Conservation (phyloP, 1,140 invertebrate species). For the Neotoxoptera formosana region DNA sequence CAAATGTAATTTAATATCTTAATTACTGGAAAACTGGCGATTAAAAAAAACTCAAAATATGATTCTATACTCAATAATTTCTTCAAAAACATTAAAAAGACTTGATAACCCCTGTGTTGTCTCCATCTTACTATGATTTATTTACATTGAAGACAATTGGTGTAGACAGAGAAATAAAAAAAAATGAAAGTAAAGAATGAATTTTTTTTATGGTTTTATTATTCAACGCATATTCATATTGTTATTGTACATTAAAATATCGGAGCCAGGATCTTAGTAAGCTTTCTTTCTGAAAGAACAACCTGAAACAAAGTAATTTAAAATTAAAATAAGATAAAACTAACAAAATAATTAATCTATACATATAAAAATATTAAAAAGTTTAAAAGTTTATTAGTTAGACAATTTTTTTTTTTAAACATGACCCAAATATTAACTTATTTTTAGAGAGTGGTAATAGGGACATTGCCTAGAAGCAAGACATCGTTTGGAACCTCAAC, state of each 20-base stretch:
- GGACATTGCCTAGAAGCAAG: neutral
- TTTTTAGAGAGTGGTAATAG: neutral
- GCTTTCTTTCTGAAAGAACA: slow-evolving; percentile 96
- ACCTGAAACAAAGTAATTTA: slow-evolving; percentile 69
- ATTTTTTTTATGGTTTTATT: slow-evolving; percentile 54
- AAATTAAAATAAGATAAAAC: neutral
- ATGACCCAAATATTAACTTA: neutral
- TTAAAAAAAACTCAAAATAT: too few relatives aligned
- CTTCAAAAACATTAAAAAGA: too few relatives aligned
- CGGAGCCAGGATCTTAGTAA: slow-evolving; percentile 70
- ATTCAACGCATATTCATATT: slow-evolving; percentile 45
- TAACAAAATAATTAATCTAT: neutral
- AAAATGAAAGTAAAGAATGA: neutral
- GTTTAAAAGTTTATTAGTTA: neutral
- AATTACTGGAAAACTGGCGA: too few relatives aligned
- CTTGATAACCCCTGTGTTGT: too few relatives aligned
- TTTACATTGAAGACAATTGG: too few relatives aligned
- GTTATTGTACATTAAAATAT: slow-evolving; percentile 55
- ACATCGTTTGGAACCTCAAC: neutral
- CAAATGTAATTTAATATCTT: too few relatives aligned
- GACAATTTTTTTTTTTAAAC: neutral
- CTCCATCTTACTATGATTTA: too few relatives aligned
- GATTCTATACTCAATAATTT: too few relatives aligned
- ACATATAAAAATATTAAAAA: neutral
- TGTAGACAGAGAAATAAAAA: neutral